Evolutionary conservation across 2,113 vertebrate species (phyloP).

Genomic region (Sinocyclocheilus rhinocerous): DNA sequence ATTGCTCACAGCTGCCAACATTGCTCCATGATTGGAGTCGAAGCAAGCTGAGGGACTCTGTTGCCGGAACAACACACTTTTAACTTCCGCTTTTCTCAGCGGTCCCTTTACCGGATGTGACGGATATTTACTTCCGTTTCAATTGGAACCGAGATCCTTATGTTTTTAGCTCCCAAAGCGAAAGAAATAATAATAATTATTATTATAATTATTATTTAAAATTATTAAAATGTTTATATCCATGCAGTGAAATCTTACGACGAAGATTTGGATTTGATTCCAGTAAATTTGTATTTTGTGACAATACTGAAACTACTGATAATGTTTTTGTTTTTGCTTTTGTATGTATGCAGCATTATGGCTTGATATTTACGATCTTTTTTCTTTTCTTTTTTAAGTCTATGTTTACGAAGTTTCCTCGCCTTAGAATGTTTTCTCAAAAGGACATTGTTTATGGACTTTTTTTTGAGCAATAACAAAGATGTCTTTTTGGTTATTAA

Average conservation of each 20-base stretch:
- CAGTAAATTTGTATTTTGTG: too few relatives aligned
- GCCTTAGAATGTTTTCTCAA: background rate
- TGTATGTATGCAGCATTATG: background rate
- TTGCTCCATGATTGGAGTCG: background rate
- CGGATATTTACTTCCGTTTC: constrained; percentile 40
- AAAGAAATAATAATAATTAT: background rate
- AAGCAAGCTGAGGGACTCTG: constrained; percentile 26
- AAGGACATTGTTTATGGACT: background rate
- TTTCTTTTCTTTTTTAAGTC: too few relatives aligned
- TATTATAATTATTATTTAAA: background rate
- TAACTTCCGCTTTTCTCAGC: constrained; percentile 68
- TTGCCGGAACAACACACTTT: constrained; percentile 70
- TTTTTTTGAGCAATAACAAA: background rate
- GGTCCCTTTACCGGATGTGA: constrained; percentile 65
- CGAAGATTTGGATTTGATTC: too few relatives aligned
- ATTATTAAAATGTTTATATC: background rate
- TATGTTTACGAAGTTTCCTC: background rate
- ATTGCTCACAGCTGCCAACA: constrained; percentile 12
- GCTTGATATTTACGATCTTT: background rate
- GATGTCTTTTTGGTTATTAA: background rate
- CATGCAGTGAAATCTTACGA: background rate
- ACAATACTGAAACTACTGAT: too few relatives aligned
- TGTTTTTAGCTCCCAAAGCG: background rate
- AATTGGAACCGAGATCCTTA: background rate
- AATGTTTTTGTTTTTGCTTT: too few relatives aligned